phyloP scores from a whole-genome alignment of 2,888 invertebrate species.

The Cephus pulcher region DNA sequence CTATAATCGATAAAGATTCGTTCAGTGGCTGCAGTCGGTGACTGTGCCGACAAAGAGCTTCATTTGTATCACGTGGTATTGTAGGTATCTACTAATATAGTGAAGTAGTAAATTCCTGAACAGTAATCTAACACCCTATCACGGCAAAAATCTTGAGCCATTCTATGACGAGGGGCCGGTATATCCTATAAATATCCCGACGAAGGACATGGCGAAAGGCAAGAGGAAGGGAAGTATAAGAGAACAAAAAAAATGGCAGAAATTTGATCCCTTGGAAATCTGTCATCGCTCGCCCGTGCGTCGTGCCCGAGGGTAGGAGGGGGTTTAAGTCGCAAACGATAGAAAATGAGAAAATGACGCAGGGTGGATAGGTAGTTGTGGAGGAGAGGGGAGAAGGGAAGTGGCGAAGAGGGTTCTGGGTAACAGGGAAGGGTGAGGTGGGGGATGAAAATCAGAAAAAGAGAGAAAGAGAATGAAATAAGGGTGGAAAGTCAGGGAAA shows the following conservation, averaged over 20 bases:
- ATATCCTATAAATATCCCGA: constrained; percentile 16
- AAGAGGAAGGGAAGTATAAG: background rate
- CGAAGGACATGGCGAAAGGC: background rate
- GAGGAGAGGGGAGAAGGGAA: background rate
- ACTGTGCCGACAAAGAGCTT: background rate
- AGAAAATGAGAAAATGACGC: constrained; percentile 19
- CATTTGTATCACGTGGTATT: background rate
- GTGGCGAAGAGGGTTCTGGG: too few relatives aligned
- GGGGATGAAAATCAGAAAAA: background rate
- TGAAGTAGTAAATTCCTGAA: background rate
- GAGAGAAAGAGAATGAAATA: background rate
- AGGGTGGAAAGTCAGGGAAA: background rate
- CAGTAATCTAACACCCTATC: background rate
- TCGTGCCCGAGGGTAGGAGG: background rate
- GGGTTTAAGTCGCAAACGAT: constrained; percentile 19
- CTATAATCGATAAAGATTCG: too few relatives aligned
- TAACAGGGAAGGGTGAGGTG: too few relatives aligned
- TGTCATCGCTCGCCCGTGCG: constrained; percentile 17
- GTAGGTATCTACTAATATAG: background rate
- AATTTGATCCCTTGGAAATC: constrained; percentile 25
- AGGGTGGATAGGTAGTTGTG: background rate
- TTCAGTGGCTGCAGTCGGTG: background rate
- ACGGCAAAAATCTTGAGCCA: constrained; percentile 13
- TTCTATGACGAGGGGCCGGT: background rate
- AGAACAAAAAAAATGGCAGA: constrained; percentile 22